phyloP scores from a whole-genome alignment of 2,113 vertebrate species.

The Eclectus roratus region DNA sequence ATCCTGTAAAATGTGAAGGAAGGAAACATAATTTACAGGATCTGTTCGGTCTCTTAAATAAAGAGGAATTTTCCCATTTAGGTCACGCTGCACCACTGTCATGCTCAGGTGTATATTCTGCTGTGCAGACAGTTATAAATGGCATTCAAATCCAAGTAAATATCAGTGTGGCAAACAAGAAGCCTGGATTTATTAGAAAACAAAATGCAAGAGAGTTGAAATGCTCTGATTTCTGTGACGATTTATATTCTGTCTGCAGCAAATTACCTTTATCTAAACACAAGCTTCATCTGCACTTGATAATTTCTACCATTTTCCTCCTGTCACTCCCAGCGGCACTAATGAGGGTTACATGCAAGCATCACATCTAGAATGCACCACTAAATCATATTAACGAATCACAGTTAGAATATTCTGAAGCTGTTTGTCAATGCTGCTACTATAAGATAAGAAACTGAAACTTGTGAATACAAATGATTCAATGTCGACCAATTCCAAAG shows the following conservation, averaged over 20 bases:
- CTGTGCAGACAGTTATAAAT: no score
- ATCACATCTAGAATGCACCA: neutral
- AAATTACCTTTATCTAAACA: neutral
- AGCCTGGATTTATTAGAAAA: neutral
- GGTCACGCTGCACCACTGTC: accelerated
- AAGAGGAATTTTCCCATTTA: neutral
- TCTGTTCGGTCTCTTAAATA: no score
- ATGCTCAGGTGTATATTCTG: neutral
- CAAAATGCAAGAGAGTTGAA: neutral
- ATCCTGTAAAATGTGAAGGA: accelerated
- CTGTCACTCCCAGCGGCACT: conserved; percentile 16
- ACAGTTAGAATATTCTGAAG: conserved; percentile 37
- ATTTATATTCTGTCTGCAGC: neutral
- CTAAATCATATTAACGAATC: conserved; percentile 42
- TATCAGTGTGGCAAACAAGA: neutral
- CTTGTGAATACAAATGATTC: conserved; percentile 53
- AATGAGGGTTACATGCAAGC: neutral
- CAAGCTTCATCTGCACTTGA: neutral
- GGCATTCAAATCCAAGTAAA: neutral
- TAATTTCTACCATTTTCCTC: neutral
- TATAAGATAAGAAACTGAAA: conserved; percentile 48
- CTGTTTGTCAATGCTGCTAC: conserved; percentile 50
- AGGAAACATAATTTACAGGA: accelerated
- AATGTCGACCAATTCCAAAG: conserved; percentile 13
- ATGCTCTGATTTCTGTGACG: accelerated